A percentile compares a stretch with the other conserved stretches of the same genome.
Conservation (phyloP, 2,888 invertebrate genomes). For the Scrobipalpa atriplicella region DNA sequence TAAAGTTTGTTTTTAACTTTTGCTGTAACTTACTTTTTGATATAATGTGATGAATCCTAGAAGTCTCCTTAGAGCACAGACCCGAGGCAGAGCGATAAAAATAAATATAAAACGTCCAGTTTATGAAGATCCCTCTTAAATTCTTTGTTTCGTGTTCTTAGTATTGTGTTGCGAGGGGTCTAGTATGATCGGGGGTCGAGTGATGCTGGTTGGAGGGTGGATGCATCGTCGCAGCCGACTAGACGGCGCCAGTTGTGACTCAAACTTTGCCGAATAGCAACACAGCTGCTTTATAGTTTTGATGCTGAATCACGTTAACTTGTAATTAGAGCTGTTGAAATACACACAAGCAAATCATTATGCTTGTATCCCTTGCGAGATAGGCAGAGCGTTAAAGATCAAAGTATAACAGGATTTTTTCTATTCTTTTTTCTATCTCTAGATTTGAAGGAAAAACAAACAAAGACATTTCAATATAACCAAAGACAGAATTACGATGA, state of each 20-base stretch:
- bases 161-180: slow-evolving; percentile 32
- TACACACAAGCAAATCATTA: too few relatives aligned
- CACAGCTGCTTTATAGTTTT: slow-evolving; percentile 59
- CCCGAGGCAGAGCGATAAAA: slow-evolving; percentile 29
- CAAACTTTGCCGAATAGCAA: slow-evolving; percentile 46
- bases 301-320: slow-evolving; percentile 55
- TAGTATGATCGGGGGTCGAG: slow-evolving; percentile 40
- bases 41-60: background rate
- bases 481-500: too few relatives aligned
- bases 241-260: slow-evolving; percentile 61
- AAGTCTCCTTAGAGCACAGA: background rate
- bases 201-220: slow-evolving; percentile 43
- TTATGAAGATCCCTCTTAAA: slow-evolving; percentile 22
- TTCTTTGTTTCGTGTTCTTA: slow-evolving; percentile 16
- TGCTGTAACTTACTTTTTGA: background rate
- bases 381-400: too few relatives aligned
- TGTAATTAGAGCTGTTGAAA: slow-evolving; percentile 43
- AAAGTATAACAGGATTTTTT: too few relatives aligned
- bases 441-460: too few relatives aligned
- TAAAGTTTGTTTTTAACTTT: too few relatives aligned
- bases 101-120: slow-evolving; percentile 30
- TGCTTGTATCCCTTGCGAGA: too few relatives aligned
- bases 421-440: too few relatives aligned
- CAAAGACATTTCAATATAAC: too few relatives aligned
- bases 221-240: slow-evolving; percentile 51